Evolutionary conservation across 2,797 vertebrate species (phyloP).

Genomic region (Enteromius argenteus): DNA sequence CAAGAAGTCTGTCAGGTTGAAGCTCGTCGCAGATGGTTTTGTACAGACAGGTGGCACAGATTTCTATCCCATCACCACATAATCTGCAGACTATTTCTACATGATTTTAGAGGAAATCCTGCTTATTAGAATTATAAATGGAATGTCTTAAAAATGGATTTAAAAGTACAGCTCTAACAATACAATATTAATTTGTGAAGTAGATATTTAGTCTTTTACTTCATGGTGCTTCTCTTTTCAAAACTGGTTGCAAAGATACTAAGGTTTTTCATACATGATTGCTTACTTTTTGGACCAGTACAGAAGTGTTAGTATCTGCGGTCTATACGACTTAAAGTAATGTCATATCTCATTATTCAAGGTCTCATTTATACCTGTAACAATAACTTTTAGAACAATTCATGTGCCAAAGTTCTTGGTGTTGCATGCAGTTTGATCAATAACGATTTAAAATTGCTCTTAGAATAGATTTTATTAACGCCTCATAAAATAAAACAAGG

Average conservation of each 20-base stretch:
- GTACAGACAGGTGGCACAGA: conserved; percentile 31
- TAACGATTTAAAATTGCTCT: background rate
- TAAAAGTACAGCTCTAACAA: background rate
- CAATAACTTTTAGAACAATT: background rate
- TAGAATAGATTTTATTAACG: background rate
- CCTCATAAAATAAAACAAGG: conserved; percentile 8
- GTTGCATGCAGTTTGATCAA: background rate
- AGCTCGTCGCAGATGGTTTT: conserved; percentile 67
- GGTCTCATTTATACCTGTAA: background rate
- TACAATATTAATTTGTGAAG: background rate
- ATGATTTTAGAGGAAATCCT: background rate
- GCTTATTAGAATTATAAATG: background rate
- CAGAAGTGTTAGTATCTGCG: background rate
- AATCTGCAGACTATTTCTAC: background rate
- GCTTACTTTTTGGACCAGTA: background rate
- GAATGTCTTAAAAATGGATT: background rate
- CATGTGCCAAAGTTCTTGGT: background rate
- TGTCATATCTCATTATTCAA: background rate
- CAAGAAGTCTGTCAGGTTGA: conserved; percentile 68
- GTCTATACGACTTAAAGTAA: background rate
- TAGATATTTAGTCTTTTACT: background rate
- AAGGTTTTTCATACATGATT: background rate
- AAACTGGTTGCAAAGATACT: background rate
- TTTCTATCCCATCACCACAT: conserved; percentile 5
- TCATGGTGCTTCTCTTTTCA: background rate